phyloP scores from a whole-genome alignment of 2,113 vertebrate genomes.

The Eretmochelys imbricata region DNA sequence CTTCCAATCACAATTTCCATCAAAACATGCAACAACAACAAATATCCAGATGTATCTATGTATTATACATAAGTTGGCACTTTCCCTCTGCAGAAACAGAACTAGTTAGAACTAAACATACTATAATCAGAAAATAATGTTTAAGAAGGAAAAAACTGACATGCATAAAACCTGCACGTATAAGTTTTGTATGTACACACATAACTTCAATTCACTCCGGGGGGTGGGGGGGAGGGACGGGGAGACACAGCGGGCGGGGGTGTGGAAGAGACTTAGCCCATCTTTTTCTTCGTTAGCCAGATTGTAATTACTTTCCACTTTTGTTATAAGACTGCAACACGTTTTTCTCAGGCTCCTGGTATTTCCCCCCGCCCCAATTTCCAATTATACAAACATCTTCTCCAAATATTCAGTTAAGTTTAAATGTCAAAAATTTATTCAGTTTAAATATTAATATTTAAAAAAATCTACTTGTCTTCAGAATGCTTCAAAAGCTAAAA shows the following conservation, averaged over 20 bases:
- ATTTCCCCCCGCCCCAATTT: neutral
- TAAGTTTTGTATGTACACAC: neutral
- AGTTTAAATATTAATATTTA: neutral
- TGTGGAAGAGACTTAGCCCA: neutral
- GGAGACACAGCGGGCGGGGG: too few relatives aligned
- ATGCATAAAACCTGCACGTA: neutral
- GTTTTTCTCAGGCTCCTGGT: neutral
- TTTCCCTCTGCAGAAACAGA: neutral
- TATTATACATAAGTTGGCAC: neutral
- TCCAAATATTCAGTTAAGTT: neutral
- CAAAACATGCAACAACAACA: neutral
- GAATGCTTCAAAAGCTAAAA: neutral
- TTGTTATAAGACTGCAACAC: neutral
- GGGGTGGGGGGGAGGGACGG: rapidly evolving
- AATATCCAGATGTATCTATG: neutral
- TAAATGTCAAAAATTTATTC: neutral
- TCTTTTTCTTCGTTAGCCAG: neutral
- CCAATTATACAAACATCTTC: neutral
- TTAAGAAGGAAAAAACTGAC: neutral
- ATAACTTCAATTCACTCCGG: neutral
- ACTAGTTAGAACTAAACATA: neutral
- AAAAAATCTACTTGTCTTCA: rapidly evolving
- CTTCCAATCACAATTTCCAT: neutral
- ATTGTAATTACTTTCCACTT: neutral
- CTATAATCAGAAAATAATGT: neutral